phyloP scores from a whole-genome alignment of 2,888 invertebrate genomes.

The Heliconius charithonia region DNA sequence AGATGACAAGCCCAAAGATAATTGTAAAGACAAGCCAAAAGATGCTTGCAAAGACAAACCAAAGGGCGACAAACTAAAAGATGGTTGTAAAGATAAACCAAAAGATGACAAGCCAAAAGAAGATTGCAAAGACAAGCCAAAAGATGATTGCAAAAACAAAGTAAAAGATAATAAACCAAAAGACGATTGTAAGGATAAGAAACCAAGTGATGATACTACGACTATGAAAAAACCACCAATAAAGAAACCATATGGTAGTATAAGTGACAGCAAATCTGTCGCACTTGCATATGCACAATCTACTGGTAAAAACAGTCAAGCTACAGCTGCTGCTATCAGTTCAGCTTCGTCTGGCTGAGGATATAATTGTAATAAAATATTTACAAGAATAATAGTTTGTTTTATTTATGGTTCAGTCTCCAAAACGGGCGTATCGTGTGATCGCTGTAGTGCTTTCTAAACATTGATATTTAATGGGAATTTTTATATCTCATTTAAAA shows the following conservation, averaged over 20 bases:
- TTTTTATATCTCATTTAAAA: too few relatives aligned
- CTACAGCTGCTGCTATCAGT: constrained; percentile 6
- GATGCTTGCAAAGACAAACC: too few relatives aligned
- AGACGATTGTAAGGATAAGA: not conserved
- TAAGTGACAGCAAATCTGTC: not conserved
- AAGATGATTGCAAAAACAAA: too few relatives aligned
- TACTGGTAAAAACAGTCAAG: not conserved
- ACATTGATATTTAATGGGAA: too few relatives aligned
- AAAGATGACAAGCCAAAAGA: too few relatives aligned
- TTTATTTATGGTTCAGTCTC: not conserved
- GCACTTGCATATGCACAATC: not conserved
- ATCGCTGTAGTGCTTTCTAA: too few relatives aligned
- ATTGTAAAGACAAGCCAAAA: not conserved
- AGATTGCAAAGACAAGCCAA: not conserved
- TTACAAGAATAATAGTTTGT: not conserved
- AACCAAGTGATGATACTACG: not conserved
- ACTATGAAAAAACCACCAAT: not conserved
- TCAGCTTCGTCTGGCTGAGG: not conserved
- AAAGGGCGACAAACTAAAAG: not conserved
- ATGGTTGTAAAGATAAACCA: not conserved
- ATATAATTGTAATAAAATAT: not conserved
- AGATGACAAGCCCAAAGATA: not conserved
- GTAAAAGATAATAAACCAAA: too few relatives aligned
- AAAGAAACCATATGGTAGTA: not conserved
- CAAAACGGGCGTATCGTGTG: too few relatives aligned